These are phyloP conservation scores for Callospermophilus lateralis DNA, from an alignment of 2,113 vertebrate genomes.

Conservation along the genomic window DNA sequence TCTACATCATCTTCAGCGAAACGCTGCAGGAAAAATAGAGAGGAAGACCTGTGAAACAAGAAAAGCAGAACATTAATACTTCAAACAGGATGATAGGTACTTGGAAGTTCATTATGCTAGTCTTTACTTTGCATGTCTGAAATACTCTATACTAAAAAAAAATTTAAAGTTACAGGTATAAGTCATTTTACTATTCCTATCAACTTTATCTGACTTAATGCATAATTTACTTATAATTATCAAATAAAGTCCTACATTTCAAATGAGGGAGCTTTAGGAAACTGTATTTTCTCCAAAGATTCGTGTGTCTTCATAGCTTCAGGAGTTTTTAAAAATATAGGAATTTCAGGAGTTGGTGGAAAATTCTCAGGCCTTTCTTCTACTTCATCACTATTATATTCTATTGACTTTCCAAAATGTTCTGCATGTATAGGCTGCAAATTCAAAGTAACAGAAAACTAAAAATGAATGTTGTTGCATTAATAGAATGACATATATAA, in stretches of 20 bases:
- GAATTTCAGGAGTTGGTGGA: constrained; percentile 76
- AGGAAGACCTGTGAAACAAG: constrained; percentile 28
- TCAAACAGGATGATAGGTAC: background rate
- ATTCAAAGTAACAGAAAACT: constrained; percentile 71
- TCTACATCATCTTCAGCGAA: constrained; percentile 44
- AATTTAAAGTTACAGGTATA: constrained; percentile 36
- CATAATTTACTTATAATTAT: constrained; percentile 37
- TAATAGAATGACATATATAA: constrained; percentile 44
- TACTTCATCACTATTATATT: constrained; percentile 75
- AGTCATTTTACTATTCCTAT: constrained; percentile 47
- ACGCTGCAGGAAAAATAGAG: background rate
- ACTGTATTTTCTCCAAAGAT: constrained; percentile 68
- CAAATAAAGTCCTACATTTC: constrained; percentile 85
- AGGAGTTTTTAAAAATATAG: constrained; percentile 76
- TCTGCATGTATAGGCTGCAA: constrained; percentile 75
- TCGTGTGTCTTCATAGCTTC: constrained; percentile 75
- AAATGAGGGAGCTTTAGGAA: constrained; percentile 78
- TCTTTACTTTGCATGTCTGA: constrained; percentile 2
- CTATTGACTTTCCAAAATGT: constrained; percentile 74
- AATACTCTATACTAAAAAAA: constrained; percentile 55
- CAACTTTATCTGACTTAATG: constrained; percentile 29
- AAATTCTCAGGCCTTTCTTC: constrained; percentile 78
- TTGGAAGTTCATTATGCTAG: background rate
- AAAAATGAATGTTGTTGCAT: constrained; percentile 42
- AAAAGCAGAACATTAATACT: constrained; percentile 25